phyloP scores from a whole-genome alignment of 2,888 invertebrate species.

The Mesodorylaimus sp. region DNA sequence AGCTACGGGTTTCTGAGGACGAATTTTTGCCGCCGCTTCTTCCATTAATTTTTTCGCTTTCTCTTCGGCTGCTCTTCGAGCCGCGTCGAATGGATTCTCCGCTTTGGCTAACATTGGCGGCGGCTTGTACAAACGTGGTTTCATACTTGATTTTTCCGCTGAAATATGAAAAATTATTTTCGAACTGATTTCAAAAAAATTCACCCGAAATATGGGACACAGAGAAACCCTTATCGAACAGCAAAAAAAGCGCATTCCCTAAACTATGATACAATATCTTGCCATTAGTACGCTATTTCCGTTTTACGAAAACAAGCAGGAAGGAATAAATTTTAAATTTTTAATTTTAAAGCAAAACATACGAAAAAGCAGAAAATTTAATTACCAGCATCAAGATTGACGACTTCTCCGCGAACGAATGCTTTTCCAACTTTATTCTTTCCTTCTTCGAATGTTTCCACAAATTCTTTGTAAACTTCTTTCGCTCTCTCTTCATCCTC shows the following conservation, averaged over 20 bases:
- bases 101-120: constrained; percentile 4
- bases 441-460: constrained; percentile 59
- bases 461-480: constrained; percentile 81
- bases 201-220: too few relatives aligned
- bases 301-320: constrained; percentile 12
- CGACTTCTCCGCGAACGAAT: constrained; percentile 94
- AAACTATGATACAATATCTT: background rate
- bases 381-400: constrained; percentile 72
- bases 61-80: constrained; percentile 21
- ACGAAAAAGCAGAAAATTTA: constrained; percentile 39
- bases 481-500: constrained; percentile 34
- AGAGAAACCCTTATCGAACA: too few relatives aligned
- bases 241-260: background rate
- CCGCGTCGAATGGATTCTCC: constrained; percentile 14
- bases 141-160: too few relatives aligned
- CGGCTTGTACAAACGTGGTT: constrained; percentile 14
- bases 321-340: constrained; percentile 11
- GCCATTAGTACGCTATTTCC: background rate
- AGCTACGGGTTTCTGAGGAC: background rate
- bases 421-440: constrained; percentile 43
- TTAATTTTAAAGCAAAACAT: background rate
- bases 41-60: constrained; percentile 19
- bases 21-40: constrained; percentile 19
- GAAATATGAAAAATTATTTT: too few relatives aligned
- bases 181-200: too few relatives aligned